These are phyloP conservation scores for Tympanuchus pallidicinctus DNA, from an alignment of 2,113 vertebrate genomes.

Conservation along the genomic window DNA sequence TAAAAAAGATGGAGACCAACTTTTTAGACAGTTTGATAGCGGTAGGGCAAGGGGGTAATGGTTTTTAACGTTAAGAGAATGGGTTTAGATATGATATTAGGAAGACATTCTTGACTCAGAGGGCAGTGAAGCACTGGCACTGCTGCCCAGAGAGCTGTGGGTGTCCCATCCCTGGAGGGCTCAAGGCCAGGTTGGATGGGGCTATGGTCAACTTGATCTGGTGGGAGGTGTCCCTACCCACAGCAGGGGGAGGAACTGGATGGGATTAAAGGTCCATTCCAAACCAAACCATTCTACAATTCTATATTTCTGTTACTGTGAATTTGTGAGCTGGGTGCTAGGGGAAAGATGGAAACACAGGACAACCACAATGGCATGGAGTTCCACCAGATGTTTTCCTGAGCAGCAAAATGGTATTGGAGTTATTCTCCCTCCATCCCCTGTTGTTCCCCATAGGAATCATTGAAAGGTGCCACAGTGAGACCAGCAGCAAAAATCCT, in stretches of 20 bases:
- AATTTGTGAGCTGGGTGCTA: not conserved
- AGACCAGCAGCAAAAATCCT: not conserved
- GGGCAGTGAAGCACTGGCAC: not conserved
- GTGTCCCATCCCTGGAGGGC: not conserved
- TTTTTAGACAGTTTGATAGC: not conserved
- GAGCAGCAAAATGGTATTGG: not conserved
- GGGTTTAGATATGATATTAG: not conserved
- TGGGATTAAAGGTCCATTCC: not conserved
- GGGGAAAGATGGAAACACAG: not conserved
- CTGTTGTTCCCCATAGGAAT: not conserved
- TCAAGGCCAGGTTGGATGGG: not conserved
- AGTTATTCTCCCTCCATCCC: not conserved
- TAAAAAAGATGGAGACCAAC: not conserved
- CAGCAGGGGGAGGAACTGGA: not conserved
- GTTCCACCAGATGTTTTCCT: not conserved
- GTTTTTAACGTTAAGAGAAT: not conserved
- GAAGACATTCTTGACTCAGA: too few relatives aligned
- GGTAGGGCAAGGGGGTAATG: not conserved
- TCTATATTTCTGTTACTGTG: not conserved
- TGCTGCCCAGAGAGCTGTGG: not conserved
- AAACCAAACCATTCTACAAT: not conserved
- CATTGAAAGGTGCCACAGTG: accelerated
- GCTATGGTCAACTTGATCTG: not conserved
- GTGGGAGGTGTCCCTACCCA: not conserved
- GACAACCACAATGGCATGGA: not conserved